A percentile compares a stretch with the other conserved stretches of the same genome.
Conservation (phyloP, 2,113 vertebrate species). For the Aphyosemion australe region DNA sequence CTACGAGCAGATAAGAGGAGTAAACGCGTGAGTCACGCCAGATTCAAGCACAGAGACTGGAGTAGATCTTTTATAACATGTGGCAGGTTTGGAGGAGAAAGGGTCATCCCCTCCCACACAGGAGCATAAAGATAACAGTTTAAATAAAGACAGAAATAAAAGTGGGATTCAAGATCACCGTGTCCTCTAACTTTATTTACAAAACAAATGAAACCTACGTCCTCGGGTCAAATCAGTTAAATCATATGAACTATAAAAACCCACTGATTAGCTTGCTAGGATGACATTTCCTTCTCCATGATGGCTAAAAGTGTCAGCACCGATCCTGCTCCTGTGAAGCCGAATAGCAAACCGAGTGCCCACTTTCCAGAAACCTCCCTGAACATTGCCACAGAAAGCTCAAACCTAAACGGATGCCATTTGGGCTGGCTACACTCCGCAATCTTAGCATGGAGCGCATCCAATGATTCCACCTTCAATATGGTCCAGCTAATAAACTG, state of each 20-base stretch:
- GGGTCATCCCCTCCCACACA: slow-evolving; percentile 26
- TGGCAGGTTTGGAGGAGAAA: slow-evolving; percentile 18
- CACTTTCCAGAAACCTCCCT: slow-evolving; percentile 55
- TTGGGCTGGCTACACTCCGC: slow-evolving; percentile 10
- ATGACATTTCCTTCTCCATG: slow-evolving; percentile 39
- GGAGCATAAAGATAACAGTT: slow-evolving; percentile 18
- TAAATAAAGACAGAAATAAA: slow-evolving; percentile 4
- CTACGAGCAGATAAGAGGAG: slow-evolving; percentile 13
- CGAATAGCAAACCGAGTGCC: slow-evolving; percentile 35
- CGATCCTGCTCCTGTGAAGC: slow-evolving; percentile 46
- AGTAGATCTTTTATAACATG: slow-evolving; percentile 27
- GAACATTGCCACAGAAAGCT: slow-evolving; percentile 35
- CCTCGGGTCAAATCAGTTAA: slow-evolving; percentile 15
- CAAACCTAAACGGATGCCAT: slow-evolving; percentile 22
- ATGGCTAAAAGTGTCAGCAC: slow-evolving; percentile 19
- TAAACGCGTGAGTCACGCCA: slow-evolving; percentile 28
- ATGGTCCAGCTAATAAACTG: slow-evolving; percentile 34
- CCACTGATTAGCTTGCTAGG: slow-evolving; percentile 20
- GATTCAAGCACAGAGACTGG: slow-evolving; percentile 13
- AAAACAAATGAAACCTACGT: slow-evolving; percentile 2
- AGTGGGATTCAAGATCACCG: slow-evolving; percentile 15
- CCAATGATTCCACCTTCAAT: slow-evolving; percentile 36
- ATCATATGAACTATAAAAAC: slow-evolving; percentile 20
- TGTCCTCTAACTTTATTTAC: neutral
- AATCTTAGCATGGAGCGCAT: slow-evolving; percentile 6